A percentile compares a stretch with the other conserved stretches of the same genome.
phyloP scores from a whole-genome alignment of 2,888 invertebrate species.

The Enoplolaimus lenunculus region DNA sequence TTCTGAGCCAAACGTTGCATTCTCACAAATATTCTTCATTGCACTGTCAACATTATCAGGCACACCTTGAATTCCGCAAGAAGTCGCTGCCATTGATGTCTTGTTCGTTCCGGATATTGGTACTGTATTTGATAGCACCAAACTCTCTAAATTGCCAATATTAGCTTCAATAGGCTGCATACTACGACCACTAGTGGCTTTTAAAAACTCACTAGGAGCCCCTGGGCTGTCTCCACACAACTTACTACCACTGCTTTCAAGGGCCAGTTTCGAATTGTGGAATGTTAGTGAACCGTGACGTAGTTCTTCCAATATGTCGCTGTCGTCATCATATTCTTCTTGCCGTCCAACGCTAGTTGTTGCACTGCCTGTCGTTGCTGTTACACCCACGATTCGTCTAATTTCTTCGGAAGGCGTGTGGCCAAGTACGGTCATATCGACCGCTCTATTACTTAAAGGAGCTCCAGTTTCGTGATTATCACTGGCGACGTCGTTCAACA shows the following conservation, averaged over 20 bases:
- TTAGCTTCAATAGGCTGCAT: background rate
- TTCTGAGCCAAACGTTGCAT: constrained; percentile 38
- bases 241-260: background rate
- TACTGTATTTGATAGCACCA: background rate
- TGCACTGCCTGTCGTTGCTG: background rate
- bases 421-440: background rate
- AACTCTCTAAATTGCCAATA: too few species aligned
- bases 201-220: background rate
- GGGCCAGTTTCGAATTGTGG: background rate
- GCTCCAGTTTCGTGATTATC: too few species aligned
- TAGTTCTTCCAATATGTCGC: background rate
- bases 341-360: background rate
- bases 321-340: background rate
- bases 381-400: background rate
- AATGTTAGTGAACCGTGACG: background rate
- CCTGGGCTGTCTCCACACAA: background rate
- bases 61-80: background rate
- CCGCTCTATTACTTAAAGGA: too few species aligned
- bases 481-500: background rate
- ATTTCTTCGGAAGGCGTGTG: constrained; percentile 9
- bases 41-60: background rate
- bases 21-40: background rate
- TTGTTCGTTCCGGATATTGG: background rate
- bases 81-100: too few species aligned
- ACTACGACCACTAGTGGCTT: background rate